A percentile compares a stretch with the other conserved stretches of the same genome.
These are phyloP conservation scores for Hoplodrina ambigua DNA, from an alignment of 2,888 invertebrate genomes.

Conservation along the genomic window DNA sequence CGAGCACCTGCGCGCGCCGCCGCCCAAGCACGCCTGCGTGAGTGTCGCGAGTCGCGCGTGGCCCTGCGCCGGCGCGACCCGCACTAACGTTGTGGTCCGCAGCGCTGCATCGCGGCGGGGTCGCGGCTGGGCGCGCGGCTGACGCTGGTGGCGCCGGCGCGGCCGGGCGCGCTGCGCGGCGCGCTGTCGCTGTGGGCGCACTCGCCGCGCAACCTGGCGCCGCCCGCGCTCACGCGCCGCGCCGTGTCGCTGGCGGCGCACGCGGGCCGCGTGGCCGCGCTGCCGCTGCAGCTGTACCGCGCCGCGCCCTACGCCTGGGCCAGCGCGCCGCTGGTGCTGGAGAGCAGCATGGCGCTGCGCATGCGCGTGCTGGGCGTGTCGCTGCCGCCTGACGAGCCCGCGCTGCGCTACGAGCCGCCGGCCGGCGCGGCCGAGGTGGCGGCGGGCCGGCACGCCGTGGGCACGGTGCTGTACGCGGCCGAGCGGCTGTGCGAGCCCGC, in stretches of 20 bases:
- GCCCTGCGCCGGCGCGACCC: too few relatives aligned
- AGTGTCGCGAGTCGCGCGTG: conserved; percentile 8
- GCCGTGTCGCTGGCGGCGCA: conserved; percentile 67
- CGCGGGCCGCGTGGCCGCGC: conserved; percentile 58
- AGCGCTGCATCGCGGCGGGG: too few relatives aligned
- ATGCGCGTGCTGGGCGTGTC: conserved; percentile 94
- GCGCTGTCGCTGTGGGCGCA: conserved; percentile 30
- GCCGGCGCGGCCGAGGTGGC: conserved; percentile 64
- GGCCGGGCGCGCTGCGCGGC: conserved; percentile 41
- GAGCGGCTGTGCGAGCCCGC: conserved; percentile 92
- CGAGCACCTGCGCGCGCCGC: conserved; percentile 54
- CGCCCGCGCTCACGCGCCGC: conserved; percentile 26
- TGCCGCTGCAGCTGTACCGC: conserved; percentile 62
- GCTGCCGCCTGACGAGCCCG: conserved; percentile 91
- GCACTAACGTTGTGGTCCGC: too few relatives aligned
- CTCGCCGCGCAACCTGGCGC: conserved; percentile 41
- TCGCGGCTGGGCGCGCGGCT: background rate
- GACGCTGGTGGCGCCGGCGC: conserved; percentile 58
- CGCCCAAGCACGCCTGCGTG: conserved; percentile 59
- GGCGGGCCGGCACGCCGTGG: conserved; percentile 84
- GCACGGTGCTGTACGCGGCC: conserved; percentile 93
- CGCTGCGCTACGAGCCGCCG: conserved; percentile 82
- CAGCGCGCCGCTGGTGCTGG: conserved; percentile 94
- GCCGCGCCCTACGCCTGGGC: conserved; percentile 71
- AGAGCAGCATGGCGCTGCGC: conserved; percentile 94